These are phyloP conservation scores for Trichopria drosophilae DNA, from an alignment of 2,888 invertebrate genomes.

Conservation along the genomic window DNA sequence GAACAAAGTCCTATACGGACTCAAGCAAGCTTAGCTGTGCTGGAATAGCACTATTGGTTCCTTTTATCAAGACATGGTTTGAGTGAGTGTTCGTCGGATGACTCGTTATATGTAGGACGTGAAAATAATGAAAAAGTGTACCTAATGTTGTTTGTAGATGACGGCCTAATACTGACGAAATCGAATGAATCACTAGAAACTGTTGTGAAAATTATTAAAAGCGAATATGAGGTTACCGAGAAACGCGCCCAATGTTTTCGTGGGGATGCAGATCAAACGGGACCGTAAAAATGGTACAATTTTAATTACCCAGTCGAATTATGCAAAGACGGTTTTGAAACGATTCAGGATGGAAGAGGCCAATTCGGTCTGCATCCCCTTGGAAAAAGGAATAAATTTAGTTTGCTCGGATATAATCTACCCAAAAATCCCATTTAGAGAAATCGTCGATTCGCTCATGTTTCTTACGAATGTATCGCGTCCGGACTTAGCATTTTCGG, in stretches of 20 bases:
- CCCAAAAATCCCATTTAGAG: constrained; percentile 17
- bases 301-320: constrained; percentile 31
- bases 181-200: too few relatives aligned
- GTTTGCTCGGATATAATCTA: not conserved
- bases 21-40: too few relatives aligned
- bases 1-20: too few relatives aligned
- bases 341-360: constrained; percentile 26
- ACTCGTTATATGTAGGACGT: too few relatives aligned
- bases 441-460: constrained; percentile 22
- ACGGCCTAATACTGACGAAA: too few relatives aligned
- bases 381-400: too few relatives aligned
- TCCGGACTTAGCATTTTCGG: constrained; percentile 27
- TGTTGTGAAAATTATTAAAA: too few relatives aligned
- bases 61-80: too few relatives aligned
- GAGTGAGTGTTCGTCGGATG: too few relatives aligned
- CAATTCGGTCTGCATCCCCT: constrained; percentile 26
- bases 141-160: too few relatives aligned
- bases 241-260: constrained; percentile 23
- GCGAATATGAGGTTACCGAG: constrained; percentile 16
- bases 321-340: constrained; percentile 26
- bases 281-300: constrained; percentile 10
- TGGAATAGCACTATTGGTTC: too few relatives aligned
- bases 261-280: constrained; percentile 33
- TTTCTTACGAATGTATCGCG: constrained; percentile 19
- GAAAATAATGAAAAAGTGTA: too few relatives aligned